These are phyloP conservation scores for Pangasius djambal DNA, from an alignment of 2,797 vertebrate genomes.

Conservation along the genomic window DNA sequence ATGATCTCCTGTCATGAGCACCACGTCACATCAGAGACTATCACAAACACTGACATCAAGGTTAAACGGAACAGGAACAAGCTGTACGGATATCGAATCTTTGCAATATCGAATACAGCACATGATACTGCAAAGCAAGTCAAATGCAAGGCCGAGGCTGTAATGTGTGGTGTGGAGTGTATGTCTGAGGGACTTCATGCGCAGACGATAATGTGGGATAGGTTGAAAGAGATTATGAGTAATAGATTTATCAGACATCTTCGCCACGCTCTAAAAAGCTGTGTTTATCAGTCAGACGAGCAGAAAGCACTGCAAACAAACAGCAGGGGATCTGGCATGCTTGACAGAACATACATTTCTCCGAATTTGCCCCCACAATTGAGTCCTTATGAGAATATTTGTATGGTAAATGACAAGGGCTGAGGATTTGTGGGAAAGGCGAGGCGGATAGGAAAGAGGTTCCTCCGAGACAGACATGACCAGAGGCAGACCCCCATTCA, in stretches of 20 bases:
- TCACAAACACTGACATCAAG: conserved; percentile 13
- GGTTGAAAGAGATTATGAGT: conserved; percentile 51
- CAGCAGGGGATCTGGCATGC: conserved; percentile 52
- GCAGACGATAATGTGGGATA: conserved; percentile 54
- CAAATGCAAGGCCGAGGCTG: not conserved
- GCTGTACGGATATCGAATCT: not conserved
- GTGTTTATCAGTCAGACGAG: conserved; percentile 18
- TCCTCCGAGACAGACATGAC: conserved; percentile 47
- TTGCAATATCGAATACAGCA: not conserved
- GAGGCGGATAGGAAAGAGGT: conserved; percentile 26
- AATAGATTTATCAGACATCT: conserved; percentile 62
- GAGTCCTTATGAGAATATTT: conserved; percentile 31
- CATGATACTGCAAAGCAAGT: not conserved
- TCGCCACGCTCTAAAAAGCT: conserved; percentile 24
- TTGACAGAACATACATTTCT: conserved; percentile 43
- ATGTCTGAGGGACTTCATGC: conserved; percentile 49
- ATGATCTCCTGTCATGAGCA: conserved; percentile 87
- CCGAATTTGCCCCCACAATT: conserved; percentile 42
- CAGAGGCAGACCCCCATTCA: conserved; percentile 48
- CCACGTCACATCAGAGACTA: conserved; percentile 1
- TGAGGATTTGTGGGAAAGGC: conserved; percentile 43
- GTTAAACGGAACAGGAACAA: conserved; percentile 13
- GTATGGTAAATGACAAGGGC: conserved; percentile 48
- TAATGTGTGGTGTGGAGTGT: conserved; percentile 30
- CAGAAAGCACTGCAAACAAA: conserved; percentile 28